A percentile compares a stretch with the other conserved stretches of the same genome.
phyloP scores from a whole-genome alignment of 2,797 vertebrate species.

The Trematomus bernacchii region DNA sequence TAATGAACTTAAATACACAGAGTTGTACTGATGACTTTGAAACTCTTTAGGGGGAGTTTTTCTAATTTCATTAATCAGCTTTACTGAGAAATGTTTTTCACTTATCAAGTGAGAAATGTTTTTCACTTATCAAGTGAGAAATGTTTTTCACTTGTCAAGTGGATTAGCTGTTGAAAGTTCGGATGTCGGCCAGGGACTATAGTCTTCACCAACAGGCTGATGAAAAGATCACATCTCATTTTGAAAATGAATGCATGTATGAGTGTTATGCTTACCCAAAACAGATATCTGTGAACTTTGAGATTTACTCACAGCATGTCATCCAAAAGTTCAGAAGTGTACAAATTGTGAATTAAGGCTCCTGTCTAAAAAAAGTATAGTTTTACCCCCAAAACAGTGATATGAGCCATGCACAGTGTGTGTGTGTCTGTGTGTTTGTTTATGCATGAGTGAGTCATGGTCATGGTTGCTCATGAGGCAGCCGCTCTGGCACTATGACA shows the following conservation, averaged over 20 bases:
- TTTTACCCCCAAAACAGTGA: slow-evolving; percentile 30
- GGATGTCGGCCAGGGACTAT: neutral
- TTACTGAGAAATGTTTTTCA: neutral
- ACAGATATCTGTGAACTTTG: neutral
- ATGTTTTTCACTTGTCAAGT: neutral
- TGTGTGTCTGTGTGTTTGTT: slow-evolving; percentile 66
- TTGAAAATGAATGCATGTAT: neutral
- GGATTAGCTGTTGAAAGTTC: neutral
- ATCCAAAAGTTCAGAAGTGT: neutral
- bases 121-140: neutral
- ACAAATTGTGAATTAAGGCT: slow-evolving; percentile 26
- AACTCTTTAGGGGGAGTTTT: slow-evolving; percentile 15
- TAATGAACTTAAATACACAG: slow-evolving; percentile 7
- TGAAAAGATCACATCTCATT: neutral
- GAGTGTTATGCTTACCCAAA: neutral
- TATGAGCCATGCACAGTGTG: slow-evolving; percentile 45
- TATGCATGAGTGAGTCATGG: slow-evolving; percentile 77
- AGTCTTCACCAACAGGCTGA: neutral
- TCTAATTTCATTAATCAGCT: neutral
- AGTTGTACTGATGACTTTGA: slow-evolving; percentile 8
- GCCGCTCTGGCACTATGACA: slow-evolving; percentile 82
- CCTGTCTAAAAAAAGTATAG: slow-evolving; percentile 30
- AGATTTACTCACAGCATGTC: neutral
- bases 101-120: neutral
- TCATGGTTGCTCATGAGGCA: slow-evolving; percentile 74